Percentiles rank a stretch among this genome's conserved stretches.
Evolutionary conservation across 37 sponge, comb jelly and placozoan species (phyloP).

Genomic region (Ianthella basta): DNA sequence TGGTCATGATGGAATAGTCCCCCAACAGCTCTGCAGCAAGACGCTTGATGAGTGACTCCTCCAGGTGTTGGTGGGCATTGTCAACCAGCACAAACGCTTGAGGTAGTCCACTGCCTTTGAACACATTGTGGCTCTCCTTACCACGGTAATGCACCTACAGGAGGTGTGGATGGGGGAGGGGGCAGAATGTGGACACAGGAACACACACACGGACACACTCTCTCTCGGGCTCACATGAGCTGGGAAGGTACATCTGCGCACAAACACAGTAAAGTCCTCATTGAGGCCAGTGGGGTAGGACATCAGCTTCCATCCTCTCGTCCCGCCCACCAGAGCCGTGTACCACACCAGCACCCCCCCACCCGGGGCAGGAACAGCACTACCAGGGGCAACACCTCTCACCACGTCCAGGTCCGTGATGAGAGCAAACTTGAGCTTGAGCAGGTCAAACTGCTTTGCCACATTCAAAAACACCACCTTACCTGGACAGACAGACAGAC

Average conservation of each 20-base stretch:
- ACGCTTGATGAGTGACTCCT: not conserved
- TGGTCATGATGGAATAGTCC: conserved; percentile 9
- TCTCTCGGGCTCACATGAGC: not conserved
- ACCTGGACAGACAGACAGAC: no score
- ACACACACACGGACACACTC: conserved; percentile 20
- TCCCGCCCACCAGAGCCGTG: not conserved
- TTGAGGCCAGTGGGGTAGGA: not conserved
- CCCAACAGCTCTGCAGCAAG: not conserved
- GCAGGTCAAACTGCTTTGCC: not conserved
- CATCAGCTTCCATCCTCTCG: conserved; percentile 13
- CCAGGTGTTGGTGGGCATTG: not conserved
- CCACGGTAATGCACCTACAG: conserved; percentile 9
- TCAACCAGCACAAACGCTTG: not conserved
- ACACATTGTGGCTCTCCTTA: conserved; percentile 16
- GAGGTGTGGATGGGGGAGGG: not conserved
- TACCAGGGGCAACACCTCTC: not conserved
- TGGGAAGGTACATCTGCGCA: not conserved
- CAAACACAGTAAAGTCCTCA: not conserved
- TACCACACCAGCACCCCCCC: conserved; percentile 5
- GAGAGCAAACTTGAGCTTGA: not conserved
- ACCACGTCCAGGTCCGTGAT: not conserved
- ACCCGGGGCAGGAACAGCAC: not conserved
- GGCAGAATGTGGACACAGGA: not conserved
- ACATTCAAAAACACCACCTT: not conserved
- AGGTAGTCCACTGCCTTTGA: conserved; percentile 23